Conservation (phyloP, 2,797 vertebrate genomes). For the Limosa lapponica region DNA sequence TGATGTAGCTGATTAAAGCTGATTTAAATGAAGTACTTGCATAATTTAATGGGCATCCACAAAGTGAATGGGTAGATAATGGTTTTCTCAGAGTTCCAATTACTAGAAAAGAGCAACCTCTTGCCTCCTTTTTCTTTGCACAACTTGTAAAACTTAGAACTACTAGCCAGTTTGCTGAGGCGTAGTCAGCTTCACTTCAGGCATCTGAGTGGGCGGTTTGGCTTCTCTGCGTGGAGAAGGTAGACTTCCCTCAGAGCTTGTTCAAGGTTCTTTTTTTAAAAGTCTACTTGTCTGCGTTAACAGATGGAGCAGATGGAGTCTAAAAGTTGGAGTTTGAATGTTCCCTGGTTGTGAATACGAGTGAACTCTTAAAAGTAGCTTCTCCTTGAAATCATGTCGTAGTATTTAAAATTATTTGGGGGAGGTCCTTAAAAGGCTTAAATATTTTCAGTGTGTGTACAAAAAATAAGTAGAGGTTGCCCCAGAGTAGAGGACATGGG, state of each 20-base stretch:
- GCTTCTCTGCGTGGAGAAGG: neutral
- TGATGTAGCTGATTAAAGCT: conserved; percentile 32
- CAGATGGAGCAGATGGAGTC: neutral
- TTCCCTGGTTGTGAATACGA: neutral
- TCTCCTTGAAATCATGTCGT: neutral
- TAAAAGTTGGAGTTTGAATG: neutral
- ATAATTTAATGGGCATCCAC: neutral
- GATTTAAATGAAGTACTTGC: neutral
- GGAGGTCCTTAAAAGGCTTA: neutral
- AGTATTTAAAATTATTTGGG: neutral
- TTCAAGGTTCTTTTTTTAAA: neutral
- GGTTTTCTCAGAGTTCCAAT: neutral
- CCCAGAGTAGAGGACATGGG: neutral
- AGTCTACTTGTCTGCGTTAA: neutral
- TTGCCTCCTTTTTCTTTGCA: neutral
- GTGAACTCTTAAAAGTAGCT: neutral
- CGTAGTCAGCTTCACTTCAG: neutral
- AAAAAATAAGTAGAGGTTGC: neutral
- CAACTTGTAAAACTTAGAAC: neutral
- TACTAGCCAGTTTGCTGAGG: neutral
- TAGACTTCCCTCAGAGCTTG: neutral
- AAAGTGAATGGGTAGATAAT: neutral
- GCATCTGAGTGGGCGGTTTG: neutral
- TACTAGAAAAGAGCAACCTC: neutral
- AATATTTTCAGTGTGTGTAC: neutral